Evolutionary conservation across 2,113 vertebrate genomes (phyloP), one percentile per base, ranked within the genome.

Genomic region (Zeus faber): DNA sequence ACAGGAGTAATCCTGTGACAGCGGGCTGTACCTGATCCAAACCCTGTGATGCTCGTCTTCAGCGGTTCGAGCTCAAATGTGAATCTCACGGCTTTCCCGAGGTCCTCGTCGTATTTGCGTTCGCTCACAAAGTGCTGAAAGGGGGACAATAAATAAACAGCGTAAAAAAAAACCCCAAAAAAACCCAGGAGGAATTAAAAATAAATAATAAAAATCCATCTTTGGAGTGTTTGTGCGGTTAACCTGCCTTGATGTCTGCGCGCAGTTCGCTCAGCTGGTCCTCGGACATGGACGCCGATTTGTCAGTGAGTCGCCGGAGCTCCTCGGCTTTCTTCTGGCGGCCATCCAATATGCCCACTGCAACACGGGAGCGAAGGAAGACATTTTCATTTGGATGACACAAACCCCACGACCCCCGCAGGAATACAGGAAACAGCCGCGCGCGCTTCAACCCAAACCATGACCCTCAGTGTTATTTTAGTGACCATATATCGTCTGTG

Each of bases 81-180:
- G 65, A 98, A 98, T 25, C 90, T 90, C 0, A 94, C 88, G n/a
- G 93, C 94, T 62, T 92, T 87, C 29, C 94, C 93, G 18, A 97
- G 86, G 58, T 98, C 95, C 69, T 98, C 96, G 0, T 98, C 95
- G 1, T 95, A 98, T 78, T 98, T 98, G 17, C 94, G 91, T 66
- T 98, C 96, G 10, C 96, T 98, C 51, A 98, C 95, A 70, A 98
- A 98, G 83, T 96, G 96, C 96, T 98, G 62, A 26, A 49, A 31
- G 47, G 14, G 17, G 7, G 21, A 5, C n/a, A n/a, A n/a, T n/a
- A n/a, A n/a, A n/a, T n/a, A n/a, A n/a, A n/a, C n/a, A n/a, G n/a
- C n/a, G n/a, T n/a, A n/a, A n/a, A n/a, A n/a, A n/a, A n/a, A n/a
- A n/a, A n/a, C n/a, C n/a, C n/a, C n/a, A n/a, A n/a, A n/a, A n/a